Percentiles rank a stretch among this genome's conserved stretches.
Conservation (phyloP, 2,888 invertebrate genomes). For the Thera obeliscata region DNA sequence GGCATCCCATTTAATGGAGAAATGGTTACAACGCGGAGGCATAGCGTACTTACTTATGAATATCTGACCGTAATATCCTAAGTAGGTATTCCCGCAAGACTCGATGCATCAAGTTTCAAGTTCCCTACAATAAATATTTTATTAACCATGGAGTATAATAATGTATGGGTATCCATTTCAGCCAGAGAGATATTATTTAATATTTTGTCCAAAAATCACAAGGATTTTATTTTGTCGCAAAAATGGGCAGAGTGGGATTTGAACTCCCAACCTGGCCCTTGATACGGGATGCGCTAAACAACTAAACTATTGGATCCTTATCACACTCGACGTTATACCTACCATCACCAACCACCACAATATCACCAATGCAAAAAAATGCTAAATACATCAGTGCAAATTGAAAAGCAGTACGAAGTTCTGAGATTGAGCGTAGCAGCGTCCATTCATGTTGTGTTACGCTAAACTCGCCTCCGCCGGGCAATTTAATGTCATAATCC, state of each 20-base stretch:
- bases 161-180: not conserved
- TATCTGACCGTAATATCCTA: constrained; percentile 24
- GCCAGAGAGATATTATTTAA: not conserved
- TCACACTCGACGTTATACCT: no score
- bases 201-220: not conserved
- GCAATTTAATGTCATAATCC: constrained; percentile 62
- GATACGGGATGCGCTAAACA: no score
- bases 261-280: no score
- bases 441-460: constrained; percentile 48
- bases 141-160: not conserved
- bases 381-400: not conserved
- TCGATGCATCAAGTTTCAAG: constrained; percentile 33
- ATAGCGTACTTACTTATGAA: constrained; percentile 10
- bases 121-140: constrained; percentile 7
- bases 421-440: constrained; percentile 20
- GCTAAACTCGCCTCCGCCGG: constrained; percentile 48
- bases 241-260: no score
- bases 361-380: no score
- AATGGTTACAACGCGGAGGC: constrained; percentile 10
- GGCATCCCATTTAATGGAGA: constrained; percentile 10
- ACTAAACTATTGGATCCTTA: no score
- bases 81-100: constrained; percentile 22
- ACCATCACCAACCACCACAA: no score
- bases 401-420: constrained; percentile 6
- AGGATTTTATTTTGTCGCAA: no score